Evolutionary conservation across 37 sponge, comb jelly and placozoan genomes (phyloP).

Genomic region (Cladorhizidae sp.): DNA sequence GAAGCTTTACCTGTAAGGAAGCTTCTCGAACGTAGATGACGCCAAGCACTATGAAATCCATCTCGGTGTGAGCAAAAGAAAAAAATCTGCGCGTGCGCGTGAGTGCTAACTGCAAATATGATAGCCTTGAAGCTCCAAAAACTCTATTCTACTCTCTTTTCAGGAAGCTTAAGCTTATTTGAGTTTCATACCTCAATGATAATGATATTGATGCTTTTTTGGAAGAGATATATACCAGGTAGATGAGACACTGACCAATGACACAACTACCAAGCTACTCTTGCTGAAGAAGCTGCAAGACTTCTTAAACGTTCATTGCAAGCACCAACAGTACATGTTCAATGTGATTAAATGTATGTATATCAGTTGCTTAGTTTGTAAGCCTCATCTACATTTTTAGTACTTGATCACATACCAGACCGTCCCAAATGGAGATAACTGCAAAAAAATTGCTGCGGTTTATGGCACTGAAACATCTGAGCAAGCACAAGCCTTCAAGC

Average conservation of each 20-base stretch:
- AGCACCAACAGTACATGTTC: conserved; percentile 40
- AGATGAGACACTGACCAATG: neutral
- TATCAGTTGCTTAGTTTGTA: conserved; percentile 25
- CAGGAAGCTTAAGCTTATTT: too few relatives aligned
- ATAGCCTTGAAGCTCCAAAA: too few relatives aligned
- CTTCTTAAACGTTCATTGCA: neutral
- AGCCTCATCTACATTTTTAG: conserved; percentile 26
- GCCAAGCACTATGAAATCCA: too few relatives aligned
- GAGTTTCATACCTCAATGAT: neutral
- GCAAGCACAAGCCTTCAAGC: conserved; percentile 25
- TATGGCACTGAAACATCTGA: conserved; percentile 42
- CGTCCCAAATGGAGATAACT: conserved; percentile 40
- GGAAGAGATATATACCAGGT: neutral
- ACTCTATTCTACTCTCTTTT: too few relatives aligned
- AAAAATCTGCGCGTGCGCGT: too few relatives aligned
- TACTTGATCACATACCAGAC: conserved; percentile 50
- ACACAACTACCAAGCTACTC: neutral
- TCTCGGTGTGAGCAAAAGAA: too few relatives aligned
- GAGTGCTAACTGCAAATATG: too few relatives aligned
- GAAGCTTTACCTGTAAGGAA: too few relatives aligned
- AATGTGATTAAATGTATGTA: conserved; percentile 43
- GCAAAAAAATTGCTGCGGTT: conserved; percentile 29
- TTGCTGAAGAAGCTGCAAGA: conserved; percentile 8
- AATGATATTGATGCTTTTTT: neutral
- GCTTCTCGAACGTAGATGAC: too few relatives aligned